Conservation (phyloP, 2,888 invertebrate genomes). For the Anthrax anthrax region DNA sequence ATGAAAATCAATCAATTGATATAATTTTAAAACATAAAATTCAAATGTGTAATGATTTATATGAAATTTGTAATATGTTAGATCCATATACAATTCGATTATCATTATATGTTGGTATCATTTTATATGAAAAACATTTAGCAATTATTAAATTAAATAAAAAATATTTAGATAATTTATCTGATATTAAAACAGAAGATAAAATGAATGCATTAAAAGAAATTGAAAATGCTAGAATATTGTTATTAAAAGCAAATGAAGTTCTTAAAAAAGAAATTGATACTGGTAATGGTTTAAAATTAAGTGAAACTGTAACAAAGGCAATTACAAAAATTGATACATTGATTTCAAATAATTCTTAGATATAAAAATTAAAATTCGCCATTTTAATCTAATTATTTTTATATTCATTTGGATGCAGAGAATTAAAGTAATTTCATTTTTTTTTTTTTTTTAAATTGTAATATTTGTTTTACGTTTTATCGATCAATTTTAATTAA, state of each 20-base stretch:
- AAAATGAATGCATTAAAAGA: slow-evolving; percentile 9
- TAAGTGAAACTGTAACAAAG: slow-evolving; percentile 17
- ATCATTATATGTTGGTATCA: slow-evolving; percentile 61
- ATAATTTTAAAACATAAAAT: slow-evolving; percentile 50
- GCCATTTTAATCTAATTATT: too few species aligned
- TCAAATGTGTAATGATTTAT: slow-evolving; percentile 50
- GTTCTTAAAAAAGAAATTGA: slow-evolving; percentile 27
- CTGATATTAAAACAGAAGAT: neutral
- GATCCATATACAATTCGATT: slow-evolving; percentile 63
- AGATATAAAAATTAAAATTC: too few species aligned
- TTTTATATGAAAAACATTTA: slow-evolving; percentile 55
- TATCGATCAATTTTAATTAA: too few species aligned
- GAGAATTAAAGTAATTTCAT: too few species aligned
- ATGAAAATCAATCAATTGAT: slow-evolving; percentile 36
- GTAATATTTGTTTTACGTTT: too few species aligned
- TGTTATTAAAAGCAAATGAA: slow-evolving; percentile 21
- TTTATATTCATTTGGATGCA: too few species aligned
- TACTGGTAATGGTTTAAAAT: slow-evolving; percentile 25
- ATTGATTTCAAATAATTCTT: slow-evolving; percentile 2
- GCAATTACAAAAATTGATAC: slow-evolving; percentile 2
- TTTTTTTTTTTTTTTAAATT: too few species aligned
- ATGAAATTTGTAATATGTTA: slow-evolving; percentile 45
- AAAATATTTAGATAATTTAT: slow-evolving; percentile 15
- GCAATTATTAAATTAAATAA: slow-evolving; percentile 40
- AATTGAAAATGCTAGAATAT: slow-evolving; percentile 16